Base-by-base conservation (phyloP, 2,888 invertebrate species). In the Dryobota labecula region DNA sequence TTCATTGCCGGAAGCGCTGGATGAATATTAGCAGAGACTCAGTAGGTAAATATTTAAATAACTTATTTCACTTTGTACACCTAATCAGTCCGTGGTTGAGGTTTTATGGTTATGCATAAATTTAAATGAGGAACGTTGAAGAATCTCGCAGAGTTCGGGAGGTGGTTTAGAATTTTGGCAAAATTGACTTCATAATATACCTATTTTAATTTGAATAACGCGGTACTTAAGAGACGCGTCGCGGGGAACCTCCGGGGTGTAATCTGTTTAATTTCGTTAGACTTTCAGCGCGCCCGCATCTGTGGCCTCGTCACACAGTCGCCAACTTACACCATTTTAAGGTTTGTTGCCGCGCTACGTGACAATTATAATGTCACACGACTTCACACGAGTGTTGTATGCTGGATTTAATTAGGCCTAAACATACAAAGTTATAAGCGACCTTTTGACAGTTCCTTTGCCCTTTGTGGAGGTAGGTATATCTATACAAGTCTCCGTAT, bases 191-290 rank as follows among this genome's bases (percentile, higher is more conserved):
- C 86, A 87, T 90, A 89, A 89, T 89, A 84, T 88, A 87, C 82
- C 80, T 86, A 89, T 90, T 90, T 89, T 89, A 88, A 91, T 92
- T 90, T 91, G 88, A 92, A 91, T 92, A 91, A 90, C 88, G 87
- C 83, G 83, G 86, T 88, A 86, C 89, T 90, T 88, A 88, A 84
- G 72, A 82, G 85, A 78, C 78, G 80, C 80, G 78, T 82, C 75
- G 61, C 43, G 83, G 82, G 72, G 62, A 78, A 77, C 78, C 85
- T 78, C 83, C 56, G 72, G 86, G 76, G 89, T 86, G 79, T 90
- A 88, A 90, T 91, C 89, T 87, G 86, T 89, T 89, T 88, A 88
- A 90, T 89, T 89, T 87, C 73, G 82, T 82, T 84, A 82, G 80
- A 78, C 78, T 82, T 85, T 85, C 70, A 58, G 76, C 79, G 73